Evolutionary conservation across 2,797 vertebrate species (phyloP).

Genomic region (Sebastes hubbsi): DNA sequence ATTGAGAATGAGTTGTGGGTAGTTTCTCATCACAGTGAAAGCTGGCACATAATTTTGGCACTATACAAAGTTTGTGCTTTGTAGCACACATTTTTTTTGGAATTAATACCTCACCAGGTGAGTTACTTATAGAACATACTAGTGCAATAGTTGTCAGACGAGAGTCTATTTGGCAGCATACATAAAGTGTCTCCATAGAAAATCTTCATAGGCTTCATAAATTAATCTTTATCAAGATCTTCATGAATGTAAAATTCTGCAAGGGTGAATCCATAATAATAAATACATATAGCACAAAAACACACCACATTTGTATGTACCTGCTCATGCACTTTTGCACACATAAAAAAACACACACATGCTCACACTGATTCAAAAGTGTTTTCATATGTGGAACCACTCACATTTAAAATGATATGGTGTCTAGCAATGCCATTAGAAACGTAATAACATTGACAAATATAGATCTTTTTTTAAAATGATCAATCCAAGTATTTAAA

Average conservation of each 20-base stretch:
- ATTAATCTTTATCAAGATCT: conserved; percentile 22
- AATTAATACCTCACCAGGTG: conserved; percentile 26
- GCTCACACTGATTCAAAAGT: conserved; percentile 37
- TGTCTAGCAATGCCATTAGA: conserved; percentile 1
- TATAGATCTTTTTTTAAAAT: conserved; percentile 12
- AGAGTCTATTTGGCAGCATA: conserved; percentile 53
- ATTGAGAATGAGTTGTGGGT: conserved; percentile 26
- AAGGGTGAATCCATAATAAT: conserved; percentile 29
- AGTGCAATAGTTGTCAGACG: conserved; percentile 57
- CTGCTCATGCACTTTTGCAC: conserved; percentile 58
- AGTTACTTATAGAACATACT: conserved; percentile 24
- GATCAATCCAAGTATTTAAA: conserved; percentile 25
- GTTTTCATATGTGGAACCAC: conserved; percentile 26
- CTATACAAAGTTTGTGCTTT: conserved; percentile 44
- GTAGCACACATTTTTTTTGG: conserved; percentile 36
- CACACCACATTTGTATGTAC: conserved; percentile 39
- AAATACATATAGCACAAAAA: conserved; percentile 47
- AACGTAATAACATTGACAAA: conserved; percentile 24
- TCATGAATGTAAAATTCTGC: conserved; percentile 26
- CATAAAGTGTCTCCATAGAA: conserved; percentile 36
- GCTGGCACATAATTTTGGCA: conserved; percentile 50
- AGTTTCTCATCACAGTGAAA: conserved; percentile 64
- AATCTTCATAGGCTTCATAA: conserved; percentile 33
- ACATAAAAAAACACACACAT: conserved; percentile 43
- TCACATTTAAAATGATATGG: background rate